A percentile compares a stretch with the other conserved stretches of the same genome.
Conservation (phyloP, 1,140 invertebrate species). For the Lysiphlebus fabarum region DNA sequence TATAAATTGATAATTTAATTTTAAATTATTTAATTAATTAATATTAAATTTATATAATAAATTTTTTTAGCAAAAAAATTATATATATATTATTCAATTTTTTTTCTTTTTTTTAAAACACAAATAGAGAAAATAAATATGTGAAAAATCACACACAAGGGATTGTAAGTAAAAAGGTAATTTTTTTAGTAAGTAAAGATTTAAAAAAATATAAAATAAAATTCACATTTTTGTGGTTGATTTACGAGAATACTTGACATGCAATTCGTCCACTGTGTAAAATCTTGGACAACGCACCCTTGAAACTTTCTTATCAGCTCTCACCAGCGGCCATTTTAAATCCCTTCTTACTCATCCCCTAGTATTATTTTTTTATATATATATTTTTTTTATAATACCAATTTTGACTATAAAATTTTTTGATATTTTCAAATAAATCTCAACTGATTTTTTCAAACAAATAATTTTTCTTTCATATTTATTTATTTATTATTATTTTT, state of each 20-base stretch:
- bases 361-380: not conserved
- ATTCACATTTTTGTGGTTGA: conserved; percentile 35
- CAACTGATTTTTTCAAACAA: too few relatives aligned
- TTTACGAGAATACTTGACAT: conserved; percentile 53
- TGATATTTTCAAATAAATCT: not conserved
- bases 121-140: not conserved
- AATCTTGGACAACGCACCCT: conserved; percentile 41
- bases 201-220: too few relatives aligned
- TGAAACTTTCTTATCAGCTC: conserved; percentile 43
- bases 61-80: not conserved
- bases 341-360: conserved; percentile 20
- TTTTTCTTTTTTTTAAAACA: too few relatives aligned
- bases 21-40: too few relatives aligned
- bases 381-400: conserved; percentile 2
- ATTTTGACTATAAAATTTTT: not conserved
- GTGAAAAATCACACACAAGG: conserved; percentile 3
- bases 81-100: not conserved
- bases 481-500: not conserved
- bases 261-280: conserved; percentile 46
- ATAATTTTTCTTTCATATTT: too few relatives aligned
- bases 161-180: too few relatives aligned
- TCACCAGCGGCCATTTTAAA: conserved; percentile 48
- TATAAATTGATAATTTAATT: too few relatives aligned
- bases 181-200: too few relatives aligned
- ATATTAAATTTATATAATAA: too few relatives aligned